phyloP scores from a whole-genome alignment of 1,140 invertebrate species.

The Aphelinus certus region DNA sequence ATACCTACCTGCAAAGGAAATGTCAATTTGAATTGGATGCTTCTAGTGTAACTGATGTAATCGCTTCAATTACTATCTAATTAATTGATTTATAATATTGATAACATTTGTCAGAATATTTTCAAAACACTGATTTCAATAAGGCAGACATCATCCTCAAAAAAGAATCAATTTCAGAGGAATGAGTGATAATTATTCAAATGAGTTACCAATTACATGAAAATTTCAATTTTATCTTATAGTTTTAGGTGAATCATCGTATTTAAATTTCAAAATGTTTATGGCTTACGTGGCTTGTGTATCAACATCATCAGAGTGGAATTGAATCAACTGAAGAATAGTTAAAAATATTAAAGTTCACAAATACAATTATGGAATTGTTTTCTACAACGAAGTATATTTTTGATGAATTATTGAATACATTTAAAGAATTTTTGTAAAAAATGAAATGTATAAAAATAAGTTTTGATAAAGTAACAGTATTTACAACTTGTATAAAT shows the following conservation, averaged over 20 bases:
- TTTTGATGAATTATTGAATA: conserved; percentile 32
- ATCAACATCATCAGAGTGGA: conserved; percentile 20
- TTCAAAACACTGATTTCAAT: too few species aligned
- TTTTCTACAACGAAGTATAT: conserved; percentile 37
- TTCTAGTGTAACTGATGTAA: too few species aligned
- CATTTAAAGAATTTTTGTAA: conserved; percentile 31
- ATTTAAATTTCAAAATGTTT: conserved; percentile 34
- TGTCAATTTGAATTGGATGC: too few species aligned
- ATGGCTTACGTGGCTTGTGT: conserved; percentile 11
- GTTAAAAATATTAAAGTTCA: conserved; percentile 25
- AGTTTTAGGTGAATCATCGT: conserved; percentile 34
- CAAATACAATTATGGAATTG: conserved; percentile 22
- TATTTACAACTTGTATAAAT: conserved; percentile 38
- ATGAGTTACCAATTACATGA: background rate
- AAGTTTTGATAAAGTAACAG: conserved; percentile 33
- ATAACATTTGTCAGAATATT: too few species aligned
- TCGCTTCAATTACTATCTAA: too few species aligned
- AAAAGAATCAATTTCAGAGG: conserved; percentile 4
- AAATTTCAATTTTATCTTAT: background rate
- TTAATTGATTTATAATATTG: too few species aligned
- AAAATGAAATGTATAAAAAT: conserved; percentile 25
- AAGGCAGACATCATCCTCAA: too few species aligned
- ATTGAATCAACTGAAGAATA: conserved; percentile 5
- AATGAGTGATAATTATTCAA: background rate
- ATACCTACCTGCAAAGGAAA: too few species aligned